Evolutionary conservation across 2,113 vertebrate genomes (phyloP), one percentile per base, ranked within the genome.

Genomic region (Malurus cyaneus): DNA sequence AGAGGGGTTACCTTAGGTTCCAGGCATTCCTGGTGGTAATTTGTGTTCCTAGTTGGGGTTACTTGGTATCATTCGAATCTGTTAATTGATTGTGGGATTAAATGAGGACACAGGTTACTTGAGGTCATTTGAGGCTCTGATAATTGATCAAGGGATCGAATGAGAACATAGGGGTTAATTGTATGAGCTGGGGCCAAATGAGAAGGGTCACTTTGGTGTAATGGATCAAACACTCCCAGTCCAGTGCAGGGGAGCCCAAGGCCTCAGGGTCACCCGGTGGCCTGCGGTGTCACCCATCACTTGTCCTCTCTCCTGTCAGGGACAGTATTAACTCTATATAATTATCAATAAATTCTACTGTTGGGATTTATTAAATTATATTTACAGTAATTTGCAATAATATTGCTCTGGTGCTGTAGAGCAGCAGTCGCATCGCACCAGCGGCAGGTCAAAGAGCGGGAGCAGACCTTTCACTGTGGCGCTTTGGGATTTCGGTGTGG

Each of bases 181-280:
- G 47, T 19, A 31, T 8, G 34, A 59, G 1, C 15, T 46, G 0
- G 1, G 18, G 14, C n/a, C 19, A 18, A 20, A 14, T 14, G 34
- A 50, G 34, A 12, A 39, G 19, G 21, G 4, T 0, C 23, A 4
- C 1, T 5, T 23, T 10, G 34, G 2, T 39, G 42, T 25, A 7
- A 29, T 18, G 23, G 25, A 25, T 26, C 53, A 42, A 44, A 67
- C 41, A 8, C 17, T 59, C 11, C 20, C 44, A 7, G 13, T 29
- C 20, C 21, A 7, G 15, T 25, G 12, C 15, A 16, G 28, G 23
- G 32, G 17, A 29, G 6, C 7, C n/a, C 31, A 25, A 25, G 44
- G 56, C 17, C 14, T 57, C 36, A 26, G 32, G 18, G 46, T 44
- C 36, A 60, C 26, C 24, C 34, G 14, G 24, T 42, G 34, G 17